These are phyloP conservation scores for Suncus etruscus DNA, from an alignment of 2,113 vertebrate species.

Conservation along the genomic window DNA sequence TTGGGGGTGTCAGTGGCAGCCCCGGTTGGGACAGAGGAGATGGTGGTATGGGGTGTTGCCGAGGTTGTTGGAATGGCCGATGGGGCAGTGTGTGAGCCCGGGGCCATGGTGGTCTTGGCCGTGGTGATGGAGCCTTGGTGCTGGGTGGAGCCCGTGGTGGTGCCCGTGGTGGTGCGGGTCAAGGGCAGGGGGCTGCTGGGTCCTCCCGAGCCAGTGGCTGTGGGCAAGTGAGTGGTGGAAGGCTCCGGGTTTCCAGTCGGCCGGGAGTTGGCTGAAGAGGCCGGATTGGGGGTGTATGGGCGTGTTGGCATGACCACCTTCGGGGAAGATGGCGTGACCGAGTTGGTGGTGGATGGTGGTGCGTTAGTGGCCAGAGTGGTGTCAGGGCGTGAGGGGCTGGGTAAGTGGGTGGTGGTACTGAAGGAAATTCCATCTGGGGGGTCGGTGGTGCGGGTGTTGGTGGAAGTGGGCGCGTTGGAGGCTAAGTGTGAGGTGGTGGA, in stretches of 20 bases:
- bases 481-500: accelerated
- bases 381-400: accelerated
- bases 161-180: neutral
- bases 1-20: accelerated
- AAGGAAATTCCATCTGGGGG: accelerated
- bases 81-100: too few species aligned
- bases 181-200: neutral
- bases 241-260: neutral
- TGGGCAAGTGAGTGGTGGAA: too few species aligned
- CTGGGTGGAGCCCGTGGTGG: neutral
- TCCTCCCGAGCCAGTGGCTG: too few species aligned
- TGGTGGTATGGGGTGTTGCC: neutral
- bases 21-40: accelerated
- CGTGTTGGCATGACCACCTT: neutral
- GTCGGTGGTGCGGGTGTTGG: neutral
- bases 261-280: neutral
- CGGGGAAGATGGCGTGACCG: accelerated
- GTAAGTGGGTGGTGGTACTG: neutral
- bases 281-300: neutral
- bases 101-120: accelerated
- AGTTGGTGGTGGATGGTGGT: neutral
- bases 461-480: accelerated
- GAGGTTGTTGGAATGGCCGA: neutral
- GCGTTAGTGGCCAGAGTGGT: neutral
- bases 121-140: accelerated